phyloP scores from a whole-genome alignment of 2,888 invertebrate species.

The Cryptus viduatorius region DNA sequence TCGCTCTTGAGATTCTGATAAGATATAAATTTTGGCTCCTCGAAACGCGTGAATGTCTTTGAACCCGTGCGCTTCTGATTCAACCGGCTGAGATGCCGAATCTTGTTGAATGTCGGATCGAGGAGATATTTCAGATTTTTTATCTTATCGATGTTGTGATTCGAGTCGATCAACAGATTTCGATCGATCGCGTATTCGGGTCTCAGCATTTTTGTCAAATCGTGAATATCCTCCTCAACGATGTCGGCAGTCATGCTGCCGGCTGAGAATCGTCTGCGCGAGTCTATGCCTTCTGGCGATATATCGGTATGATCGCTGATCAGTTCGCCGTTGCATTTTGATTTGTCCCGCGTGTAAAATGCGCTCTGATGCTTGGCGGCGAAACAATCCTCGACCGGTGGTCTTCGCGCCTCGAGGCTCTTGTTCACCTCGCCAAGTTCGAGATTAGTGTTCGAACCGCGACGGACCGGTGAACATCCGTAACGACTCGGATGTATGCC shows the following conservation, averaged over 20 bases:
- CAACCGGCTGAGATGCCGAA: slow-evolving; percentile 78
- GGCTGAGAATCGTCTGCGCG: slow-evolving; percentile 67
- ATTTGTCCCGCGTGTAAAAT: slow-evolving; percentile 72
- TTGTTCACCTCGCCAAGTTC: slow-evolving; percentile 80
- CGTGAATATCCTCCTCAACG: slow-evolving; percentile 81
- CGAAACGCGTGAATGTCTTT: slow-evolving; percentile 62
- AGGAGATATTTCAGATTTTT: slow-evolving; percentile 80
- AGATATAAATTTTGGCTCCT: slow-evolving; percentile 80
- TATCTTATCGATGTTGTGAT: slow-evolving; percentile 82
- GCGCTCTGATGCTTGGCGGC: slow-evolving; percentile 76
- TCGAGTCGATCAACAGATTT: slow-evolving; percentile 81
- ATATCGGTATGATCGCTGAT: slow-evolving; percentile 76
- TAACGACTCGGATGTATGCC: slow-evolving; percentile 81
- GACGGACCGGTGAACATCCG: slow-evolving; percentile 80
- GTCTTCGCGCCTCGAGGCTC: slow-evolving; percentile 76
- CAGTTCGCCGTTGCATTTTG: slow-evolving; percentile 73
- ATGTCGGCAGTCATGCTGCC: slow-evolving; percentile 71
- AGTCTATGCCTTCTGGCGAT: slow-evolving; percentile 77
- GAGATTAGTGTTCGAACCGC: slow-evolving; percentile 80
- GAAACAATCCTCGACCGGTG: slow-evolving; percentile 81
- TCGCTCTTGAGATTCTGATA: slow-evolving; percentile 81
- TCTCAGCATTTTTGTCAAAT: slow-evolving; percentile 81
- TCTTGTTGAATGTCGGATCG: slow-evolving; percentile 82
- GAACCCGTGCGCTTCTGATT: slow-evolving; percentile 76
- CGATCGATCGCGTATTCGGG: slow-evolving; percentile 81